phyloP scores from a whole-genome alignment of 2,888 invertebrate species.

The Lampropteryx suffumata region DNA sequence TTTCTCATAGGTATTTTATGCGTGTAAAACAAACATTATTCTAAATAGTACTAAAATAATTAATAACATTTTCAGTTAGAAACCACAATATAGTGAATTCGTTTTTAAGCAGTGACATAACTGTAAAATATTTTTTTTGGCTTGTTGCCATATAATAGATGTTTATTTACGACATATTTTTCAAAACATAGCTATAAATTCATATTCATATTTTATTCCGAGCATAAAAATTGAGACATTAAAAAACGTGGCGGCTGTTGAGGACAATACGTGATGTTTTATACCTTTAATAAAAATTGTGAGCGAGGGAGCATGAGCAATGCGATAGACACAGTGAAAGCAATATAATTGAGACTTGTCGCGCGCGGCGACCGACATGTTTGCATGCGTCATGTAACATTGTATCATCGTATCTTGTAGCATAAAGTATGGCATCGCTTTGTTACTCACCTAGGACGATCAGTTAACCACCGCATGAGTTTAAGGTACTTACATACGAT shows the following conservation, averaged over 20 bases:
- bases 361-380: too few species aligned
- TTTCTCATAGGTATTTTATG: too few species aligned
- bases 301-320: too few species aligned
- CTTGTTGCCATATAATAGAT: slow-evolving; percentile 21
- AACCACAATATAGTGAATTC: neutral
- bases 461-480: slow-evolving; percentile 2
- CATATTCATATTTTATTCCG: slow-evolving; percentile 4
- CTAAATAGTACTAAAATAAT: neutral
- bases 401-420: neutral
- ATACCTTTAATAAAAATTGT: too few species aligned
- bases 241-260: neutral
- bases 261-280: too few species aligned
- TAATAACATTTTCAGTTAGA: neutral
- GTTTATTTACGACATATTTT: slow-evolving; percentile 19
- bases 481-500: slow-evolving; percentile 4
- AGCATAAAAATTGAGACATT: slow-evolving; percentile 12
- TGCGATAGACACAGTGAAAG: too few species aligned
- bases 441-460: slow-evolving; percentile 1
- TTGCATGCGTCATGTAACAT: too few species aligned
- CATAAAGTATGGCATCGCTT: neutral
- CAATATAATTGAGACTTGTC: too few species aligned
- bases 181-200: slow-evolving; percentile 12
- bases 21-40: too few species aligned
- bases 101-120: neutral
- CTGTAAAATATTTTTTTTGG: slow-evolving; percentile 20